phyloP scores from a whole-genome alignment of 1,140 invertebrate genomes.

The Lamellibrachia luymesi region DNA sequence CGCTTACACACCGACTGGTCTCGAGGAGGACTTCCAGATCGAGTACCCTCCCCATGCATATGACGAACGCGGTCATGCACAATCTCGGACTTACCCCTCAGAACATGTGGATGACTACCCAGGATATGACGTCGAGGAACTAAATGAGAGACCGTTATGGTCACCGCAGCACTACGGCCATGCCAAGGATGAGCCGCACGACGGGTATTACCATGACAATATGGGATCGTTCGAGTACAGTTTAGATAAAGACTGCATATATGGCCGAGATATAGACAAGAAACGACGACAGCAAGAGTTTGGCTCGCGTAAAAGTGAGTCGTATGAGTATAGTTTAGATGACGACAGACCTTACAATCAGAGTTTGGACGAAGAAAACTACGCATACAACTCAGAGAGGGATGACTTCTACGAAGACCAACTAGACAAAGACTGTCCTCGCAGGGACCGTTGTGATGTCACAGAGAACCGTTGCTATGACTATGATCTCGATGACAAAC shows the following conservation, averaged over 20 bases:
- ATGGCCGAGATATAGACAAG: not conserved
- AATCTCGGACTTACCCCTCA: not conserved
- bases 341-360: not conserved
- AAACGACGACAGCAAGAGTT: not conserved
- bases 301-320: not conserved
- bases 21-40: constrained; percentile 35
- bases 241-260: not conserved
- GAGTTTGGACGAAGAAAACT: not conserved
- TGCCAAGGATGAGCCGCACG: not conserved
- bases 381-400: not conserved
- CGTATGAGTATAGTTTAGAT: not conserved
- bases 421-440: not conserved
- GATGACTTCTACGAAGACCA: not conserved
- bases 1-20: constrained; percentile 27
- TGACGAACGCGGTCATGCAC: not conserved
- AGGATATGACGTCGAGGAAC: not conserved
- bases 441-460: not conserved
- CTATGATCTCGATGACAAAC: not conserved
- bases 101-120: not conserved
- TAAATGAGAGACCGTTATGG: not conserved
- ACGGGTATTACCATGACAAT: not conserved
- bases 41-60: constrained; percentile 34
- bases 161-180: not conserved
- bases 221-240: not conserved
- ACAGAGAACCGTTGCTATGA: not conserved